Evolutionary conservation across 2,797 vertebrate genomes (phyloP), one percentile per base, ranked within the genome.

Genomic region (Echiichthys vipera): DNA sequence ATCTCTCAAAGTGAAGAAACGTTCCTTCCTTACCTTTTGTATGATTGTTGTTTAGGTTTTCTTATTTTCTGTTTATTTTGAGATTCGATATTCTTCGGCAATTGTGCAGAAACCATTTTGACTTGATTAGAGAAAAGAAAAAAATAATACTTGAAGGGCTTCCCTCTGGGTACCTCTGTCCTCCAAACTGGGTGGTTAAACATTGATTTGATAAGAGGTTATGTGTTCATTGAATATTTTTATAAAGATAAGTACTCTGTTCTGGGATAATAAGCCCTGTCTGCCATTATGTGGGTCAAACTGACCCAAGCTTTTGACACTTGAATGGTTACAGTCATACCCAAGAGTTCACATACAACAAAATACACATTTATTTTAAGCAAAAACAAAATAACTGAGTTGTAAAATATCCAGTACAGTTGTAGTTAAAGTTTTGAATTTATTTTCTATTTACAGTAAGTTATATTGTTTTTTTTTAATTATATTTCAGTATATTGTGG

Each of bases 401-500:
- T 92, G 88, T 91, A 87, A 85, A 83, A 73, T 74, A 69, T 83
- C 67, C 73, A 86, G 51, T 57, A 80, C 74, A 81, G 79, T 57
- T 85, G 73, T 89, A 88, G 88, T 83, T 81, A 54, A 87, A 84
- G 70, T 61, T 88, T 91, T 89, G 80, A 77, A 78, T 86, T 92
- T 81, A 85, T 77, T 87, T 91, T 88, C 73, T 91, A 90, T 91
- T 91, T 89, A 84, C 89, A 58, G 69, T 93, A 94, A 93, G 83
- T 93, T 93, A 93, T 36, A 14, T 93, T 91, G 90, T 84, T 20
- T 57, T 81, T 57, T 17, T 72, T 68, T 55, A 76, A 76, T 77
- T 74, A 87, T 85, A 72, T 91, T 89, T 82, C 79, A 39, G 47
- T 88, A 78, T 77, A 66, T 83, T 77, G 84, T 91, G 86, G 84